Conservation (phyloP, 2,888 invertebrate genomes). For the Melanophora roralis region DNA sequence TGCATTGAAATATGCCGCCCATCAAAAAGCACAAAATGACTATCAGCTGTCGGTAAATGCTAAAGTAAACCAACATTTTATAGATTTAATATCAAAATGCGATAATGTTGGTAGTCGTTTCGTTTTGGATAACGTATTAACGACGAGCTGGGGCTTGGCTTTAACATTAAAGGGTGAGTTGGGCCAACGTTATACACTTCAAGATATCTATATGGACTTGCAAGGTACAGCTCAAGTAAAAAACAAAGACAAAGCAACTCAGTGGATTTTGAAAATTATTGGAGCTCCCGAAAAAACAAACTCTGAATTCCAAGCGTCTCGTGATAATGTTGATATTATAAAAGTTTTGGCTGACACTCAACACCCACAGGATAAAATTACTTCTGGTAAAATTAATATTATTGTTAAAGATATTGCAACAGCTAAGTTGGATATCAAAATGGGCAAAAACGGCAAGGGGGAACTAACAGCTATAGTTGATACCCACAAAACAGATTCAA, state of each 20-base stretch:
- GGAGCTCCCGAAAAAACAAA: slow-evolving; percentile 76
- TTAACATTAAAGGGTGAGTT: slow-evolving; percentile 72
- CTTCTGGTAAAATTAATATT: slow-evolving; percentile 79
- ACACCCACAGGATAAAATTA: slow-evolving; percentile 73
- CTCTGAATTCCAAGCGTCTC: slow-evolving; percentile 73
- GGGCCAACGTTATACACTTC: slow-evolving; percentile 69
- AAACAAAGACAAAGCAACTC: slow-evolving; percentile 69
- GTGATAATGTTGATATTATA: slow-evolving; percentile 70
- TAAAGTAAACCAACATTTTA: slow-evolving; percentile 74
- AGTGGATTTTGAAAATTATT: slow-evolving; percentile 69
- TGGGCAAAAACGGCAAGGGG: slow-evolving; percentile 82
- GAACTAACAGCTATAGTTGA: slow-evolving; percentile 77
- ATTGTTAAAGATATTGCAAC: slow-evolving; percentile 80
- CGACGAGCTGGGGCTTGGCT: slow-evolving; percentile 72
- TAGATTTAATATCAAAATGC: slow-evolving; percentile 70
- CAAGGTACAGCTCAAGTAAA: slow-evolving; percentile 69
- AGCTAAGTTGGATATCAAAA: slow-evolving; percentile 81
- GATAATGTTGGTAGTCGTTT: slow-evolving; percentile 75
- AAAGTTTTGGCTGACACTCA: slow-evolving; percentile 69
- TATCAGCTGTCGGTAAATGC: slow-evolving; percentile 81
- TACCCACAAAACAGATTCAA: slow-evolving; percentile 78
- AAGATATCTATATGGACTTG: slow-evolving; percentile 72
- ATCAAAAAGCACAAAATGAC: slow-evolving; percentile 73
- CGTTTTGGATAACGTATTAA: slow-evolving; percentile 68
- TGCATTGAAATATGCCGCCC: slow-evolving; percentile 77